These are phyloP conservation scores for Acrocephalus arundinaceus DNA, from an alignment of 2,113 vertebrate genomes.

Conservation along the genomic window DNA sequence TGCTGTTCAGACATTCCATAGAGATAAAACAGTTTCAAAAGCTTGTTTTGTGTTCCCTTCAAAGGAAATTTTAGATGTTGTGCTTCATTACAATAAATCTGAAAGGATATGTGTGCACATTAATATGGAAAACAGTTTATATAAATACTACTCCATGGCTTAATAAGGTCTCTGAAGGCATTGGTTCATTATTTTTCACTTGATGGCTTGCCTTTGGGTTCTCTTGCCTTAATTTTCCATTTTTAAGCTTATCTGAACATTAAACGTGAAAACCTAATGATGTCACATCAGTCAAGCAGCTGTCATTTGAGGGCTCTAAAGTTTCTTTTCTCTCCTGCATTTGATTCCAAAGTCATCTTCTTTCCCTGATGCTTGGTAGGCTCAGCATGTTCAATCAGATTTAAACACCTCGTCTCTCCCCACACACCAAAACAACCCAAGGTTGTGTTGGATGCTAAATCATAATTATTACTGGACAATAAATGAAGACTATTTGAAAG, in stretches of 20 bases:
- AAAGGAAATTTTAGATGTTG: neutral
- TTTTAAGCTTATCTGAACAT: constrained; percentile 80
- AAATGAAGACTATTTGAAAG: neutral
- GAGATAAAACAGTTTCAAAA: neutral
- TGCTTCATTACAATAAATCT: neutral
- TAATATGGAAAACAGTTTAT: neutral
- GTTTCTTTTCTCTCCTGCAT: constrained; percentile 74
- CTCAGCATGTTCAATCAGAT: neutral
- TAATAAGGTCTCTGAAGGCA: neutral
- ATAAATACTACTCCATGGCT: neutral
- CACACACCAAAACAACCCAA: neutral
- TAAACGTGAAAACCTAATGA: constrained; percentile 46
- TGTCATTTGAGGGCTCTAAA: constrained; percentile 80
- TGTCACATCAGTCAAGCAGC: constrained; percentile 65
- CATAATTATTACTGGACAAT: neutral
- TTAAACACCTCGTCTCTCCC: neutral
- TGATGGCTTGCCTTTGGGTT: constrained; percentile 23
- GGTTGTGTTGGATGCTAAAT: constrained; percentile 2
- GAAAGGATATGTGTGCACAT: neutral
- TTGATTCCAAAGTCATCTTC: neutral
- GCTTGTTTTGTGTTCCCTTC: neutral
- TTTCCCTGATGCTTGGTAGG: neutral
- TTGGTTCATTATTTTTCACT: neutral
- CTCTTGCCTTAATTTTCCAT: constrained; percentile 65
- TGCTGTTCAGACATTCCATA: neutral